Evolutionary conservation across 2,888 invertebrate species (phyloP).

Genomic region (Acheta domesticus): DNA sequence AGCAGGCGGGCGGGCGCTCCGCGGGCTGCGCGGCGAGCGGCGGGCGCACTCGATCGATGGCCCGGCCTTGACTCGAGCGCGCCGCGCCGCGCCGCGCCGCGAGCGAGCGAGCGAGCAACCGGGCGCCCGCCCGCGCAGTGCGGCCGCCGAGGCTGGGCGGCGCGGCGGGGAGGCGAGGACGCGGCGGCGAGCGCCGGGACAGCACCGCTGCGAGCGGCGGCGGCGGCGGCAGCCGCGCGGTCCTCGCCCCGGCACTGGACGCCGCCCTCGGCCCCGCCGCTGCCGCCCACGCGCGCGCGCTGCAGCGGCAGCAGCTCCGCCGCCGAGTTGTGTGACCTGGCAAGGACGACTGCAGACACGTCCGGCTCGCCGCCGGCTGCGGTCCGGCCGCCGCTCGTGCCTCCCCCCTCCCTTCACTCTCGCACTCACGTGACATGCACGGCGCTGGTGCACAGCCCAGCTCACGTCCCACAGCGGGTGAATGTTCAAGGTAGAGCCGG

Average conservation of each 20-base stretch:
- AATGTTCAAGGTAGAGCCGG: too few relatives aligned
- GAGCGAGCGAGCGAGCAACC: background rate
- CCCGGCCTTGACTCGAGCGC: slow-evolving; percentile 9
- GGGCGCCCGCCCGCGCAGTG: background rate
- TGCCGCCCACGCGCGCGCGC: background rate
- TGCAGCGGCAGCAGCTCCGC: background rate
- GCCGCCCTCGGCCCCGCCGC: too few relatives aligned
- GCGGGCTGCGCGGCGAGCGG: background rate
- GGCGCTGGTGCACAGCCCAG: background rate
- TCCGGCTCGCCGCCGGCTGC: background rate
- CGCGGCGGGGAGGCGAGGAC: background rate
- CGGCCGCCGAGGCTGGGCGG: background rate
- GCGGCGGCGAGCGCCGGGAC: background rate
- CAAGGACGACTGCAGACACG: background rate
- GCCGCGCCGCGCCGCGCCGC: background rate
- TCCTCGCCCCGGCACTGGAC: background rate
- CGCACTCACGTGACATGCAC: background rate
- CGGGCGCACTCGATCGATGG: background rate
- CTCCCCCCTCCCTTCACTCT: background rate
- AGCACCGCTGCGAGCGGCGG: too few relatives aligned
- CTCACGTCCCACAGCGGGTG: too few relatives aligned
- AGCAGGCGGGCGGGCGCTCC: too few relatives aligned
- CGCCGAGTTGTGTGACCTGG: too few relatives aligned
- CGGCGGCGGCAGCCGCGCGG: background rate
- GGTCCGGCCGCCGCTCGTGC: background rate